phyloP scores from a whole-genome alignment of 2,888 invertebrate genomes.

The Metacarcinus magister region DNA sequence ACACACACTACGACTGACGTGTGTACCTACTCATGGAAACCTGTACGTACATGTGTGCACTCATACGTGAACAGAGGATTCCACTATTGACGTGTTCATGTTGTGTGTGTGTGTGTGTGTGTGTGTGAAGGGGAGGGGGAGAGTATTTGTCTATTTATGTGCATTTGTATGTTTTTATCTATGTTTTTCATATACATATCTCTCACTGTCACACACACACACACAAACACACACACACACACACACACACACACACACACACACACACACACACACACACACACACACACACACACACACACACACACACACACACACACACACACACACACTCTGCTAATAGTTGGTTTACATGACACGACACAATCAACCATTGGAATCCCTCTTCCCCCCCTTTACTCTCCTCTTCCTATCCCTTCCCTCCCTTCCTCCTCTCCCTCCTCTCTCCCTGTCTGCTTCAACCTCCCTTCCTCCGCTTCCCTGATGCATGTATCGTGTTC shows the following conservation, averaged over 20 bases:
- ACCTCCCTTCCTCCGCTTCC: background rate
- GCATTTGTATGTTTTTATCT: background rate
- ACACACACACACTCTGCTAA: background rate
- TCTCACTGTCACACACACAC: no score
- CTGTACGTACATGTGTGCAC: background rate
- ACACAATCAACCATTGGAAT: background rate
- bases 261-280: slow-evolving; percentile 26
- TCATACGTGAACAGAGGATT: background rate
- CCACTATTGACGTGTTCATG: background rate
- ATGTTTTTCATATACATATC: no score
- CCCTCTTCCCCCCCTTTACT: background rate
- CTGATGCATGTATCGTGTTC: slow-evolving; percentile 17
- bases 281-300: background rate
- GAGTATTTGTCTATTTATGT: background rate
- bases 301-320: background rate
- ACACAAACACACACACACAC: no score
- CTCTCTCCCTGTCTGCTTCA: background rate
- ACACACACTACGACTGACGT: background rate
- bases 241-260: slow-evolving; percentile 26
- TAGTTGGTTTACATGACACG: slow-evolving; percentile 13
- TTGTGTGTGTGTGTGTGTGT: background rate
- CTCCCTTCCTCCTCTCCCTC: background rate
- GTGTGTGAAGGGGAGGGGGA: no score
- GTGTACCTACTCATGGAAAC: background rate
- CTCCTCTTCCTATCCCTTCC: background rate